These are phyloP conservation scores for Lepidurus apus DNA, from an alignment of 1,140 invertebrate genomes.

Conservation along the genomic window DNA sequence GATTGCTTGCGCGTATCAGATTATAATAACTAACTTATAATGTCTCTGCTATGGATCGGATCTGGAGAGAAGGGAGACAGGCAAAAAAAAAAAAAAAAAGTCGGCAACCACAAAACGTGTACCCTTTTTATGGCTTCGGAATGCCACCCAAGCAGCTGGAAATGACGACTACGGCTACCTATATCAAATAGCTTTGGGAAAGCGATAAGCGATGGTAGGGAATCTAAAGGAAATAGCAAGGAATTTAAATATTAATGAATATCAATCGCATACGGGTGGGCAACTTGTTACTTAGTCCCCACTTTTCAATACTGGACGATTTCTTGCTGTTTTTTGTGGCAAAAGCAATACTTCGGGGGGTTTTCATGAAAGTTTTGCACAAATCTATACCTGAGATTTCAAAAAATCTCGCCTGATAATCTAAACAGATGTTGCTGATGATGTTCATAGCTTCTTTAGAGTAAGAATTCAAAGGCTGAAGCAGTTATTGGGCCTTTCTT, in stretches of 20 bases:
- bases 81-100: not conserved
- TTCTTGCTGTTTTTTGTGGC: too few relatives aligned
- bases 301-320: too few relatives aligned
- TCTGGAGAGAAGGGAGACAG: not conserved
- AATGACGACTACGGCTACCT: conserved; percentile 3
- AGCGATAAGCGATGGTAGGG: not conserved
- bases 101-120: conserved; percentile 17
- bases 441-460: too few relatives aligned
- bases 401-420: too few relatives aligned
- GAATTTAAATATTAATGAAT: not conserved
- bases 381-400: too few relatives aligned
- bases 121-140: conserved; percentile 18
- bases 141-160: conserved; percentile 13
- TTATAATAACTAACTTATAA: conserved; percentile 11
- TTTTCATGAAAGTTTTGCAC: too few relatives aligned
- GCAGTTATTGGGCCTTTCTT: not conserved
- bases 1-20: not conserved
- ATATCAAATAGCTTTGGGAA: conserved; percentile 10
- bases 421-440: too few relatives aligned
- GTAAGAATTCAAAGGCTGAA: not conserved
- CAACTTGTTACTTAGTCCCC: too few relatives aligned
- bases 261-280: too few relatives aligned
- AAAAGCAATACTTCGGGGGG: too few relatives aligned
- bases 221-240: not conserved
- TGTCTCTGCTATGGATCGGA: conserved; percentile 21